A percentile compares a stretch with the other conserved stretches of the same genome.
Conservation (phyloP, 2,888 invertebrate genomes). For the Bellardia pandia region DNA sequence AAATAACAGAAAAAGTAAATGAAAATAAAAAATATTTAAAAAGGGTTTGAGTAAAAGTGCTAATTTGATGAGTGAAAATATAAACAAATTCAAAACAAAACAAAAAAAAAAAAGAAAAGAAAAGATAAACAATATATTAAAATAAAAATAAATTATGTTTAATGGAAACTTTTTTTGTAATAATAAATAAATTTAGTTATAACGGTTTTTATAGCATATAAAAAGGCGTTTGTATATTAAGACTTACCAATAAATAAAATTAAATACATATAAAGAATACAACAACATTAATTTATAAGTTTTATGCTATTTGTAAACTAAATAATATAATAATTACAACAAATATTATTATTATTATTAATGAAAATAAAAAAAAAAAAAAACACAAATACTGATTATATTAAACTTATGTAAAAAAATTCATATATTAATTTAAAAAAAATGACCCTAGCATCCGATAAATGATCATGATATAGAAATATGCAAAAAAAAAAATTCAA, state of each 20-base stretch:
- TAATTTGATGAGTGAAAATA: slow-evolving; percentile 68
- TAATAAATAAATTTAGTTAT: slow-evolving; percentile 63
- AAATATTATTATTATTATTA: slow-evolving; percentile 38
- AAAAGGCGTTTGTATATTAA: slow-evolving; percentile 64
- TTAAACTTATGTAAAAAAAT: slow-evolving; percentile 65
- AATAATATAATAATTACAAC: slow-evolving; percentile 62
- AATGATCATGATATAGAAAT: slow-evolving; percentile 69
- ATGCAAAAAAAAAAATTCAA: slow-evolving; percentile 50
- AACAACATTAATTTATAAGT: slow-evolving; percentile 72
- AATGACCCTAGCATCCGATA: slow-evolving; percentile 70
- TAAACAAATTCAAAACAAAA: slow-evolving; percentile 45
- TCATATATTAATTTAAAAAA: slow-evolving; percentile 60
- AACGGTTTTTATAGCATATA: slow-evolving; percentile 67
- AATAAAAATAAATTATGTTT: slow-evolving; percentile 26
- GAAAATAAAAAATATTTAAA: slow-evolving; percentile 25
- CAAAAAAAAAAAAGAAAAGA: background rate
- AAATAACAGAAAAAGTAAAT: slow-evolving; percentile 21
- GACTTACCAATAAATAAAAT: slow-evolving; percentile 48
- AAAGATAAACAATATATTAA: background rate
- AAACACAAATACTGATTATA: slow-evolving; percentile 59
- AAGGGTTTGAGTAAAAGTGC: slow-evolving; percentile 65
- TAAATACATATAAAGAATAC: slow-evolving; percentile 55
- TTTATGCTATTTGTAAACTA: slow-evolving; percentile 70
- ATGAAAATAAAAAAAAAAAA: slow-evolving; percentile 32
- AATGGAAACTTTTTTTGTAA: slow-evolving; percentile 41